phyloP scores from a whole-genome alignment of 2,888 invertebrate genomes.

The Ariolimax columbianus region DNA sequence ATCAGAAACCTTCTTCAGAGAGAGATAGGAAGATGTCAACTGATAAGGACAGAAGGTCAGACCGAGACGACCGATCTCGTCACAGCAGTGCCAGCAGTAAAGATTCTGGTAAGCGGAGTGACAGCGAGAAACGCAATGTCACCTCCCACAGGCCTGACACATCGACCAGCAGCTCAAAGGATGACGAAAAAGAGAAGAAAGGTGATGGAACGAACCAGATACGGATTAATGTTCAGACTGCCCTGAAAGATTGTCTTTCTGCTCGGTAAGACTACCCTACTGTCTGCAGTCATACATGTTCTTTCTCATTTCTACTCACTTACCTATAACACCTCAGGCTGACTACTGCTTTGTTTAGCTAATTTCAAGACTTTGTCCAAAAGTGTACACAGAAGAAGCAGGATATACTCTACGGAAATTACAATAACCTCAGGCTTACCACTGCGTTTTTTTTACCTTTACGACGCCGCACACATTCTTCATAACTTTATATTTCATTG shows the following conservation, averaged over 20 bases:
- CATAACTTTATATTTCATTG: no score
- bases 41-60: constrained; percentile 27
- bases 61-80: constrained; percentile 5
- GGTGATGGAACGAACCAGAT: constrained; percentile 78
- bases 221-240: constrained; percentile 89
- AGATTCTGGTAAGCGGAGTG: constrained; percentile 35
- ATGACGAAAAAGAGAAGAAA: constrained; percentile 43
- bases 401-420: no score
- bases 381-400: no score
- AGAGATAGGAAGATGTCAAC: constrained; percentile 10
- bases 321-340: no score
- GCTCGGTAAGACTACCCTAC: constrained; percentile 71
- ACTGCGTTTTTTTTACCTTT: no score
- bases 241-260: constrained; percentile 81
- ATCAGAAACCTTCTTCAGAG: constrained; percentile 19
- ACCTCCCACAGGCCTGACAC: constrained; percentile 32
- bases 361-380: no score
- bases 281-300: no score
- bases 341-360: no score
- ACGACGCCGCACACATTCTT: no score
- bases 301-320: no score
- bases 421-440: no score
- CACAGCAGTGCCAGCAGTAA: constrained; percentile 1
- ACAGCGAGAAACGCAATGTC: constrained; percentile 30
- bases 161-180: background rate